These are phyloP conservation scores for Centrocercus urophasianus DNA, from an alignment of 2,113 vertebrate genomes.

Conservation along the genomic window DNA sequence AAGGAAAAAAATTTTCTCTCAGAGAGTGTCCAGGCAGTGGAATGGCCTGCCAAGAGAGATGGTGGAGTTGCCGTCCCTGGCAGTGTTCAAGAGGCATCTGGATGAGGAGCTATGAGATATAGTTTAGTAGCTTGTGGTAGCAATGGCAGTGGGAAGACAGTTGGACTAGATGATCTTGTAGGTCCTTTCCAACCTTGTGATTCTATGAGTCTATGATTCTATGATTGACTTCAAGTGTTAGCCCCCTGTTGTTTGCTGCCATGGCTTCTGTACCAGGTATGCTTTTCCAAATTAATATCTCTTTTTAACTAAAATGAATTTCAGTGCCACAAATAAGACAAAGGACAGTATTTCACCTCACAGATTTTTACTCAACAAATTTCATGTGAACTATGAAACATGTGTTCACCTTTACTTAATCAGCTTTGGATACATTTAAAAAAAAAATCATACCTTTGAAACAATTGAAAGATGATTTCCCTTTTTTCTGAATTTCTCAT, in stretches of 20 bases:
- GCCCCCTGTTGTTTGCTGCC: neutral
- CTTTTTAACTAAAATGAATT: neutral
- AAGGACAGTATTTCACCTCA: neutral
- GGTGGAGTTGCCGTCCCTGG: too few relatives aligned
- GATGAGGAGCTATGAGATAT: too few relatives aligned
- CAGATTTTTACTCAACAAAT: neutral
- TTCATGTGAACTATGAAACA: neutral
- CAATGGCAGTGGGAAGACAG: too few relatives aligned
- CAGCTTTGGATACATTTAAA: neutral
- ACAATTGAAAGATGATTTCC: rapidly evolving
- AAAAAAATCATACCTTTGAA: neutral
- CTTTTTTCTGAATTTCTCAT: neutral
- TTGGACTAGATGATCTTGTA: too few relatives aligned
- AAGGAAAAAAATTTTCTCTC: too few relatives aligned
- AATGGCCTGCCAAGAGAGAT: too few relatives aligned
- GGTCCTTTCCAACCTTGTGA: too few relatives aligned
- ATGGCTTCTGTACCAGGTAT: neutral
- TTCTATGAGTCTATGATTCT: too few relatives aligned
- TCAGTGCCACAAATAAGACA: neutral
- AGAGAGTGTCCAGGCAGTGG: too few relatives aligned
- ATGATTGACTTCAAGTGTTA: neutral
- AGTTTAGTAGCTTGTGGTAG: too few relatives aligned
- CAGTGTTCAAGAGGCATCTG: too few relatives aligned
- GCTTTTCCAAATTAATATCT: neutral
- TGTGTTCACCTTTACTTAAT: neutral